Base-by-base conservation (phyloP, 2,888 invertebrate species). In the Lycia hirtaria region DNA sequence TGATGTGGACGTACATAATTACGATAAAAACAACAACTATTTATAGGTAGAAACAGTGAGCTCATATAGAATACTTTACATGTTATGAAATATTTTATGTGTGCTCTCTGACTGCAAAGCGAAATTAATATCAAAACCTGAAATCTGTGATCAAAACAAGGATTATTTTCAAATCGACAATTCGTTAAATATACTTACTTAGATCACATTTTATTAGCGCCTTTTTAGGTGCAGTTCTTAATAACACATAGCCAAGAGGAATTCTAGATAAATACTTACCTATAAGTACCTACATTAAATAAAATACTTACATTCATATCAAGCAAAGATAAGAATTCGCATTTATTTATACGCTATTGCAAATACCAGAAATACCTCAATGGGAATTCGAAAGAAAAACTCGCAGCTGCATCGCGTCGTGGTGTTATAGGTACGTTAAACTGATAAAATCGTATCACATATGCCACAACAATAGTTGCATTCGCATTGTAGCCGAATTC, bases 391-490 rank as follows among this genome's bases (percentile, higher is more conserved):
- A 53, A 49, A 26, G 28, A 55, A 62, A 60, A 74, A 75, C 68
- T 67, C 75, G 77, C 85, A 85, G 85, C 85, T 85, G 85, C 79
- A 72, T 65, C 63, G 70, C 68, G 73, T 78, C 68, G 64, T 66
- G 65, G 68, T 64, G 69, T 38, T 40, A 22, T 69, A 73, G 72
- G 74, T 71, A 71, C 65, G 9, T n/a, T n/a, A n/a, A n/a, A n/a
- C n/a, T 69, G 68, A 75, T 72, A 67, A 64, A 60, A 68, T 66
- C 57, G 55, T 60, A 45, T 56, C 60, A 54, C 56, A 47, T 47
- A 59, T 62, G 56, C 69, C 68, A 75, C 78, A 68, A 55, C 78
- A 69, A 75, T 76, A 70, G 71, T 61, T 63, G 67, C 72, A 68
- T 72, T 65, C 54, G 63, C 69, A 76, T 79, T 81, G 78, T 80